Evolutionary conservation across 2,113 vertebrate species (phyloP).

Genomic region (Panurus biarmicus): DNA sequence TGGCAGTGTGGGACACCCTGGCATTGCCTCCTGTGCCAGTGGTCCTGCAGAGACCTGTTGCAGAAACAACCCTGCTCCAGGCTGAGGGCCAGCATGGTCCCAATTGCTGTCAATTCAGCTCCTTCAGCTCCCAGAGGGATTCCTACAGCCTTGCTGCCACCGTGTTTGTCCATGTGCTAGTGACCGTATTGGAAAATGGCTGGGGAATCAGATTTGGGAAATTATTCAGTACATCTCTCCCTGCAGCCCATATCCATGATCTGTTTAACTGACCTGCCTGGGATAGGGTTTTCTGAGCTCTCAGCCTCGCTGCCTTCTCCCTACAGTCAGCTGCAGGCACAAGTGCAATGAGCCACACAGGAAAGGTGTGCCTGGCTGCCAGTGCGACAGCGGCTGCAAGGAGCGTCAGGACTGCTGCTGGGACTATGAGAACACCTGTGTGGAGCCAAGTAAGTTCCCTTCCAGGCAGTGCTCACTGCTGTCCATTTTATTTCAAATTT

Average conservation of each 20-base stretch:
- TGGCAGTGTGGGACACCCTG: neutral
- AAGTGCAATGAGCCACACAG: slow-evolving; percentile 37
- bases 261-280: neutral
- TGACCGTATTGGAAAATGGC: neutral
- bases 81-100: neutral
- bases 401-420: slow-evolving; percentile 64
- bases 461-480: neutral
- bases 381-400: slow-evolving; percentile 51
- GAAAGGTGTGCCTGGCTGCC: neutral
- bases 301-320: neutral
- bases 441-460: slow-evolving; percentile 64
- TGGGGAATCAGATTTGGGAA: fast-evolving
- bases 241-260: neutral
- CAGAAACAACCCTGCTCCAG: neutral
- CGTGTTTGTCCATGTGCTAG: fast-evolving
- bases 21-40: neutral
- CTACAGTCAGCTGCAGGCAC: slow-evolving; percentile 69
- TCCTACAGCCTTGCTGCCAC: fast-evolving
- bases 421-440: slow-evolving; percentile 69
- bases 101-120: neutral
- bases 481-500: neutral
- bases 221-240: neutral
- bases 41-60: neutral
- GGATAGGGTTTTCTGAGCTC: neutral
- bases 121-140: neutral